phyloP scores from a whole-genome alignment of 2,113 vertebrate genomes.

The Bufo gargarizans region DNA sequence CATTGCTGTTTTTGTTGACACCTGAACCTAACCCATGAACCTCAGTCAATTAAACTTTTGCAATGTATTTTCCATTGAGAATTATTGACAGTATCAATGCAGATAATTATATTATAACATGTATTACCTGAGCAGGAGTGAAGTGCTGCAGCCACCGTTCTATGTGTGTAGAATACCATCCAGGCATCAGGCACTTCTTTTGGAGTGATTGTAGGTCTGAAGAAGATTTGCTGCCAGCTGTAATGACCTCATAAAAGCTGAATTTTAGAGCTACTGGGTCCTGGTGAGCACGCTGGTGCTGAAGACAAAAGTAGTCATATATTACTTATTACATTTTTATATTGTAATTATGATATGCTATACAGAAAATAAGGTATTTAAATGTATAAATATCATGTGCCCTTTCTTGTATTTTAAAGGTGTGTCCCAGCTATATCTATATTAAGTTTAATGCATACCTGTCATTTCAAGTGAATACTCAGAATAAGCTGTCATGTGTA shows the following conservation, averaged over 20 bases:
- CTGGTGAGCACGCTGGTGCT: constrained; percentile 94
- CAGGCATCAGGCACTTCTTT: constrained; percentile 88
- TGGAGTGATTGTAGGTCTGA: constrained; percentile 86
- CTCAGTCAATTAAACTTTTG: no score
- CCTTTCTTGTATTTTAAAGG: no score
- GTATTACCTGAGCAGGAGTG: constrained; percentile 85
- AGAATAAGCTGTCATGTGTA: no score
- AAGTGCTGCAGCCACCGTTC: constrained; percentile 92
- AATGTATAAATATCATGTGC: no score
- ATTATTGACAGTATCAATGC: background rate
- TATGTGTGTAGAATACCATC: constrained; percentile 89
- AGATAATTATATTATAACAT: background rate
- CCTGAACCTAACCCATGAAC: no score
- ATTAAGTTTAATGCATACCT: no score
- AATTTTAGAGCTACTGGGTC: constrained; percentile 87
- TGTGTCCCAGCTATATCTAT: no score
- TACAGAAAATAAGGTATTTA: background rate
- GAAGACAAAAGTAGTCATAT: constrained; percentile 50
- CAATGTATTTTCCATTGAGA: background rate
- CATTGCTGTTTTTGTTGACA: no score
- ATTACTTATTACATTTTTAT: constrained; percentile 20
- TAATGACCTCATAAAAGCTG: constrained; percentile 94
- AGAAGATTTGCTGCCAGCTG: constrained; percentile 79
- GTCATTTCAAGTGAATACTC: no score
- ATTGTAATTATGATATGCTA: background rate